phyloP scores from a whole-genome alignment of 2,797 vertebrate species.

The Manis pentadactyla region DNA sequence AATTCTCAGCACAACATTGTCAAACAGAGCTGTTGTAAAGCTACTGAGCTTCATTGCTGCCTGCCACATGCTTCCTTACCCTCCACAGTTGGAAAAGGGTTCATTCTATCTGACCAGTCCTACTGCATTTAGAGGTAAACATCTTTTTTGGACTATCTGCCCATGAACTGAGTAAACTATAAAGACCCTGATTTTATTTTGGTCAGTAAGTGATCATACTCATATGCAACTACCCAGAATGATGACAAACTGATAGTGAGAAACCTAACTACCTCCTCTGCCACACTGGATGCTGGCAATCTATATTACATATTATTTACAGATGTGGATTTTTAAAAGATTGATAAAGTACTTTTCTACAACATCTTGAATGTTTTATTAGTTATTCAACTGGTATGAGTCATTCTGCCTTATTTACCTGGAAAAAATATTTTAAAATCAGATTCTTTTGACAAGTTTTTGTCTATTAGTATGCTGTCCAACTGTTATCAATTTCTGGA shows the following conservation, averaged over 20 bases:
- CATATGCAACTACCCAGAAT: constrained; percentile 26
- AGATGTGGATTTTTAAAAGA: neutral
- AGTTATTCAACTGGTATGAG: neutral
- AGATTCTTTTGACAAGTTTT: constrained; percentile 2
- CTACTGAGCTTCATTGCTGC: neutral
- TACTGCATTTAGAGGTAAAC: constrained; percentile 24
- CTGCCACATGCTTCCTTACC: neutral
- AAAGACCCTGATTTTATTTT: constrained; percentile 57
- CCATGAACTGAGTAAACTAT: constrained; percentile 55
- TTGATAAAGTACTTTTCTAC: neutral
- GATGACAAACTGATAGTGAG: neutral
- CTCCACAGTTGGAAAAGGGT: neutral
- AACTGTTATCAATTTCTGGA: neutral
- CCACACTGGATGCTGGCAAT: neutral
- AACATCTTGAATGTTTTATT: neutral
- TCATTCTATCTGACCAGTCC: neutral
- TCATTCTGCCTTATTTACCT: neutral
- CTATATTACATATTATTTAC: constrained; percentile 8
- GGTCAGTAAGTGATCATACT: neutral
- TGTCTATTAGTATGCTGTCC: neutral
- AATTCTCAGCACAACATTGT: neutral
- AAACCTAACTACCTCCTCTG: neutral
- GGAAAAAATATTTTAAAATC: neutral
- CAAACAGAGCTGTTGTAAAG: neutral
- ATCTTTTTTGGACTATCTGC: constrained; percentile 26